Evolutionary conservation across 2,113 vertebrate genomes (phyloP), one percentile per base, ranked within the genome.

Genomic region (Epinephelus cyanopodus): DNA sequence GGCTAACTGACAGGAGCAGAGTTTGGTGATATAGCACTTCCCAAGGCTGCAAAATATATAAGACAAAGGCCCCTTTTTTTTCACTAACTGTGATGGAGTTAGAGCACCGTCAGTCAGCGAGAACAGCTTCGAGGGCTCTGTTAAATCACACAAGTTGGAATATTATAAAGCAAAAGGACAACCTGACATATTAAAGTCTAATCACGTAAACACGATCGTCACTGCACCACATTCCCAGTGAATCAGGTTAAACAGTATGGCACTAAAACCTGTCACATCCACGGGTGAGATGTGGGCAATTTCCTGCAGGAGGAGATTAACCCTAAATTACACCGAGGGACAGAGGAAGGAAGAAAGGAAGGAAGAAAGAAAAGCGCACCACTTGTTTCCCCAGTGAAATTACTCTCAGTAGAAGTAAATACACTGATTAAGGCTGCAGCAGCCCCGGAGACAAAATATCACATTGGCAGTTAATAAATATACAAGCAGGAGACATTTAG

Each of bases 231-330:
- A 52, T 68, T 62, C 69, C 79, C 78, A 13, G 72, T 79, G 82
- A 84, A 78, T 84, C 85, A 87, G 80, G 89, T 89, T 84, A 33
- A 83, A 85, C 29, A 60, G 86, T 12, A 79, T 79, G 87, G 77
- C 87, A 92, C 84, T 81, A 86, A 91, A 84, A 81, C 79, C 87
- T 90, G 90, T 83, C 84, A 85, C 72, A 79, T 90, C 81, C 73
- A 73, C 23, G 6, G 65, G 68, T 45, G 81, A 82, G 23, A 84
- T 82, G 88, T 89, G 79, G 77, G 84, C 83, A 81, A 85, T 87
- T 85, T 88, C 85, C 85, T 87, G 85, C 70, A 78, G 62, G 63
- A 86, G 85, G 66, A 86, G 85, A 87, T 90, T 77, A 89, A 87
- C 76, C 86, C 77, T 85, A 85, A 84, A 89, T 87, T 77, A 88